Evolutionary conservation across 2,888 invertebrate species (phyloP).

Genomic region (Scrobipalpa costella): DNA sequence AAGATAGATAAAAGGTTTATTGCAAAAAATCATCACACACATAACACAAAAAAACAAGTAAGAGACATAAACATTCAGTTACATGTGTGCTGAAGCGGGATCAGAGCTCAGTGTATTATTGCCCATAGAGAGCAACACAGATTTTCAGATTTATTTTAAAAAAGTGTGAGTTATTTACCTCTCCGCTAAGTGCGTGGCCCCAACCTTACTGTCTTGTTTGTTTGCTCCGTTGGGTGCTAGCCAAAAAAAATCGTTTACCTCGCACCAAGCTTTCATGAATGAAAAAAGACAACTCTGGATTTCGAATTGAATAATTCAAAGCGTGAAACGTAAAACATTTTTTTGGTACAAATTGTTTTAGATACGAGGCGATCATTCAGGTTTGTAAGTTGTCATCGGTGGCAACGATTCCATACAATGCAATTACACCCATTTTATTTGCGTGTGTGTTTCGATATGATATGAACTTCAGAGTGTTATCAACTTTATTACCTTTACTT

Average conservation of each 20-base stretch:
- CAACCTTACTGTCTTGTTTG: slow-evolving; percentile 8
- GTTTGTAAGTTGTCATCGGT: neutral
- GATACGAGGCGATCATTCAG: neutral
- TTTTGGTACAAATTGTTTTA: neutral
- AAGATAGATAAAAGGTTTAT: no score
- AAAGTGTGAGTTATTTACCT: no score
- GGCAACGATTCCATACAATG: neutral
- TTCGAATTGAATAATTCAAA: slow-evolving; percentile 19
- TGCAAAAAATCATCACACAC: no score
- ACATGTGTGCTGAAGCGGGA: no score
- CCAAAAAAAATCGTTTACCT: slow-evolving; percentile 33
- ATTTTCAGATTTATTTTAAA: no score
- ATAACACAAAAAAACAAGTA: no score
- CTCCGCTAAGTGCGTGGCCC: neutral
- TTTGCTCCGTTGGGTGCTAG: slow-evolving; percentile 28
- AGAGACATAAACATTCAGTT: no score
- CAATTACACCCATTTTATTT: no score
- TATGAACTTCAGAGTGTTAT: no score
- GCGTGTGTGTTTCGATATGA: no score
- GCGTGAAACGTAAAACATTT: neutral
- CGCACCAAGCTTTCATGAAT: slow-evolving; percentile 26
- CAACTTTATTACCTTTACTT: neutral
- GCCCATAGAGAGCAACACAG: no score
- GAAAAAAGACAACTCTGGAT: slow-evolving; percentile 21
- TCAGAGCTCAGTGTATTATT: no score